These are phyloP conservation scores for Tetheella fluctuosa DNA, from an alignment of 2,888 invertebrate genomes.

Conservation along the genomic window DNA sequence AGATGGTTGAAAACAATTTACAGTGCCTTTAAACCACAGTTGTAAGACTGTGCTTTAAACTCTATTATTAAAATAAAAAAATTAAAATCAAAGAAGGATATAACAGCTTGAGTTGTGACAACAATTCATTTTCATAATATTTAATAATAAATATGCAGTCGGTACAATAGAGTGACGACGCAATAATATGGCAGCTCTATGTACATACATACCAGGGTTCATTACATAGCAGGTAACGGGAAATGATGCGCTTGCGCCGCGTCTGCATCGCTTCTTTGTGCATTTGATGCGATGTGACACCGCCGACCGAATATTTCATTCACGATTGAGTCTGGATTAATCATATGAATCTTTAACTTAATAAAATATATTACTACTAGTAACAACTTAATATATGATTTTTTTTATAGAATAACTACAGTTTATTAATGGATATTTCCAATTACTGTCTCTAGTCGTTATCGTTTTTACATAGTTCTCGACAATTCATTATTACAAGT, in stretches of 20 bases:
- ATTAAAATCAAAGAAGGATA: too few species aligned
- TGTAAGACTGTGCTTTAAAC: too few species aligned
- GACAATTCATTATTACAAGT: neutral
- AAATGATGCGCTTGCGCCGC: slow-evolving; percentile 59
- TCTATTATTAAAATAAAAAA: too few species aligned
- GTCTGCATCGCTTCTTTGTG: slow-evolving; percentile 27
- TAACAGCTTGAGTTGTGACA: too few species aligned
- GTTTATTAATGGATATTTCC: neutral
- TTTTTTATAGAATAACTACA: neutral
- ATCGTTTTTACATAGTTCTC: neutral
- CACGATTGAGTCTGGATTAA: neutral
- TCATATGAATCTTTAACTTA: slow-evolving; percentile 5
- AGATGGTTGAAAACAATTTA: too few species aligned
- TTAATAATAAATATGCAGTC: slow-evolving; percentile 16
- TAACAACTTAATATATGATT: neutral
- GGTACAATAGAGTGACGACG: slow-evolving; percentile 43
- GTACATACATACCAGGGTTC: slow-evolving; percentile 44
- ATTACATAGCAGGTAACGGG: slow-evolving; percentile 67
- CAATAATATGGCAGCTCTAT: slow-evolving; percentile 53
- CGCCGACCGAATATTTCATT: slow-evolving; percentile 22
- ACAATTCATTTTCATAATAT: too few species aligned
- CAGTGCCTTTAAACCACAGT: too few species aligned
- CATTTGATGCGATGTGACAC: slow-evolving; percentile 37
- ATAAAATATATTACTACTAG: neutral
- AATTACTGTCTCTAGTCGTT: neutral